These are phyloP conservation scores for Oxytorus armatus DNA, from an alignment of 2,888 invertebrate genomes.

Conservation along the genomic window DNA sequence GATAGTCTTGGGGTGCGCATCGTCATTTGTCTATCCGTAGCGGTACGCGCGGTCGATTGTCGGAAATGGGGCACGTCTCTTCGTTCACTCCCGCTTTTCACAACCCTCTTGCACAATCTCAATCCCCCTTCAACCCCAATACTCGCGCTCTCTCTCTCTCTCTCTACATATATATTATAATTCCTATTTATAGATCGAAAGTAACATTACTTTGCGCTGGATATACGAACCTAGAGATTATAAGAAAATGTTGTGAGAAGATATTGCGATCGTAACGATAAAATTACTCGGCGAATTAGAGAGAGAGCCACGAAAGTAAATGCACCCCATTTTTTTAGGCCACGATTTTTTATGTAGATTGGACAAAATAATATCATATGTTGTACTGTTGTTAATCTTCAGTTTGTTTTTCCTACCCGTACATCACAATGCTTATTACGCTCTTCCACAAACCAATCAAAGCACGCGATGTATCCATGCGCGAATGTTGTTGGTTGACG, in stretches of 20 bases:
- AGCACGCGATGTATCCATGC: neutral
- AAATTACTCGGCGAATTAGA: too few species aligned
- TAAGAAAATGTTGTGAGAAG: too few species aligned
- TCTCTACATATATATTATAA: slow-evolving; percentile 7
- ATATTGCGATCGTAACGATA: too few species aligned
- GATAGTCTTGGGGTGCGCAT: slow-evolving; percentile 53
- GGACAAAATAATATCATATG: neutral
- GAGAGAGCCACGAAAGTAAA: too few species aligned
- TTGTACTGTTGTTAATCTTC: neutral
- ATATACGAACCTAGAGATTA: too few species aligned
- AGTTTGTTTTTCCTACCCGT: too few species aligned
- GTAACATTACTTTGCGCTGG: too few species aligned
- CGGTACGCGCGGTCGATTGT: slow-evolving; percentile 34
- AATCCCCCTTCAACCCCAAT: slow-evolving; percentile 20
- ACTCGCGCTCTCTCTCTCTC: neutral
- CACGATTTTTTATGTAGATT: too few species aligned
- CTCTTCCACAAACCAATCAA: neutral
- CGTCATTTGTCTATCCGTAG: slow-evolving; percentile 53
- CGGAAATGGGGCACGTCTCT: slow-evolving; percentile 42
- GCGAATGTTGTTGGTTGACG: neutral
- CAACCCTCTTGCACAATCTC: slow-evolving; percentile 20
- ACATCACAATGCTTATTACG: neutral
- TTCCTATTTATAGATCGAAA: neutral
- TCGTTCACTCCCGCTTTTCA: neutral
- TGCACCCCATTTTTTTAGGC: too few species aligned